phyloP scores from a whole-genome alignment of 2,888 invertebrate species.

The Andrena minutula region DNA sequence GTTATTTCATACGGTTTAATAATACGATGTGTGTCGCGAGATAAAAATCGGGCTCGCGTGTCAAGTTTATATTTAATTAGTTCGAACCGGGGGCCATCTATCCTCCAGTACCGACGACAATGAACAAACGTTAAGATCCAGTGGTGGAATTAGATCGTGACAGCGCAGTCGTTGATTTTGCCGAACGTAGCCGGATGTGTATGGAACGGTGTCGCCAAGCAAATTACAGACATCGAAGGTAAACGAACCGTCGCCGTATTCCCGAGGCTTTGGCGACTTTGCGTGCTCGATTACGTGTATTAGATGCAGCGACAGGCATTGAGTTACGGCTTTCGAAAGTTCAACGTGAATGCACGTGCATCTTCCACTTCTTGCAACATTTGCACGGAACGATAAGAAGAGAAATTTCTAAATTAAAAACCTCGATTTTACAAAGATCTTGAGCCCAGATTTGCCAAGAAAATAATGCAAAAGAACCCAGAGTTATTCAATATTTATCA shows the following conservation, averaged over 20 bases:
- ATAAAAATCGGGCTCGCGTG: background rate
- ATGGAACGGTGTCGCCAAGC: constrained; percentile 16
- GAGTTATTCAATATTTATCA: too few relatives aligned
- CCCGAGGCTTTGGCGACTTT: background rate
- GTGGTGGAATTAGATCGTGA: too few relatives aligned
- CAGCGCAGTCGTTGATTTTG: background rate
- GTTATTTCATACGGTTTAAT: background rate
- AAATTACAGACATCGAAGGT: constrained; percentile 1
- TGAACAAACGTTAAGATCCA: background rate
- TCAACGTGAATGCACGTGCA: background rate
- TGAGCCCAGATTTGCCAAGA: too few relatives aligned
- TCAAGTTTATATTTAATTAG: background rate
- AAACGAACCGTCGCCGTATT: constrained; percentile 12
- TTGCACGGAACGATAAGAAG: background rate
- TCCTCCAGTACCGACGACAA: background rate
- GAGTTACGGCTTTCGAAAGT: background rate
- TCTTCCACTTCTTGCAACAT: background rate
- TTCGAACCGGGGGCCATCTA: background rate
- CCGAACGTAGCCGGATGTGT: constrained; percentile 17
- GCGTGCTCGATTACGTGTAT: background rate
- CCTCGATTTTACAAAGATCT: too few relatives aligned
- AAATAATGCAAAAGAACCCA: too few relatives aligned
- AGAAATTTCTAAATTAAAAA: background rate
- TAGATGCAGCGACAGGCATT: background rate
- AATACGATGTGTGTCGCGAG: background rate